These are phyloP conservation scores for Andrena praecox DNA, from an alignment of 2,888 invertebrate genomes.

Conservation along the genomic window DNA sequence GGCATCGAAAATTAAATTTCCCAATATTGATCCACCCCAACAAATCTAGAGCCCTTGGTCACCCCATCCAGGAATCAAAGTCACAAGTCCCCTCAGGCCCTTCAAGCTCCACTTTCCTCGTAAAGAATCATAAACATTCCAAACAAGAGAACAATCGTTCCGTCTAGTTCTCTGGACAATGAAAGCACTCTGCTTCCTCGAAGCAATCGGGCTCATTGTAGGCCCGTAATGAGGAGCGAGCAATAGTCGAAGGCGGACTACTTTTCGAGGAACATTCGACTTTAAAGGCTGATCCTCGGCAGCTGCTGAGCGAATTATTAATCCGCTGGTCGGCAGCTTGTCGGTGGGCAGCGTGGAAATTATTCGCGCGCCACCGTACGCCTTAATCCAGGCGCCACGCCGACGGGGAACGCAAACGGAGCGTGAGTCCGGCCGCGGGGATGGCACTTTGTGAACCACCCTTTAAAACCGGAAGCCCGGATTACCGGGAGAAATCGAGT, in stretches of 20 bases:
- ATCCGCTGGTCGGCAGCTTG: constrained; percentile 70
- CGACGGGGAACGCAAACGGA: constrained; percentile 51
- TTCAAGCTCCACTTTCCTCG: background rate
- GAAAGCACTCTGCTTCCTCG: constrained; percentile 3
- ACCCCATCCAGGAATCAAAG: background rate
- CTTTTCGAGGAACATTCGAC: constrained; percentile 23
- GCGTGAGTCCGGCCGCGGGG: constrained; percentile 59
- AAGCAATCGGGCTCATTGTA: constrained; percentile 11
- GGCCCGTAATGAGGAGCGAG: constrained; percentile 2
- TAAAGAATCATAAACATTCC: background rate
- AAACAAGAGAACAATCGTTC: background rate
- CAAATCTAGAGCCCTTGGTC: background rate
- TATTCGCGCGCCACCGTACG: constrained; percentile 76
- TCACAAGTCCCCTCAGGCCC: background rate
- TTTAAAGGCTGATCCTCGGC: constrained; percentile 39
- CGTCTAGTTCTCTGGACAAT: background rate
- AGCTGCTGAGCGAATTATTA: constrained; percentile 76
- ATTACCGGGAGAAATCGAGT: constrained; percentile 84
- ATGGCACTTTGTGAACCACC: constrained; percentile 64
- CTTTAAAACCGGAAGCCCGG: constrained; percentile 80
- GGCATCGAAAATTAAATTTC: too few relatives aligned
- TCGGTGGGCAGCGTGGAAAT: constrained; percentile 70
- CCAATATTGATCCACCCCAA: too few relatives aligned
- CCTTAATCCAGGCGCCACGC: constrained; percentile 72
- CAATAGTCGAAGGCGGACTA: constrained; percentile 7